Base-by-base conservation (phyloP, 2,888 invertebrate genomes). In the Eugnorisma glareosa region DNA sequence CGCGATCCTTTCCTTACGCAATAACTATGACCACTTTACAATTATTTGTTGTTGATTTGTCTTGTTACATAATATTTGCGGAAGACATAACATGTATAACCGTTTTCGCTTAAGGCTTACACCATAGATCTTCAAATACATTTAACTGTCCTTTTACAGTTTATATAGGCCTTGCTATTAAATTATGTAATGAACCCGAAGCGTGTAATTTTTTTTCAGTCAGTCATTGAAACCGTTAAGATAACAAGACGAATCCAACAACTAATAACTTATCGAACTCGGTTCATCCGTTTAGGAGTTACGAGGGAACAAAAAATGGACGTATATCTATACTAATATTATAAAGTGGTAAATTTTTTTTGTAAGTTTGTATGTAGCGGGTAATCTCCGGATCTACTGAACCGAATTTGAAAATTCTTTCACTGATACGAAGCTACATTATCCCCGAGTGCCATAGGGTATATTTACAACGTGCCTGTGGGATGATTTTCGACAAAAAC, bases 1-100 rank as follows among this genome's bases (percentile, higher is more conserved):
- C 84, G 85, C 85, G 69, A 84, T 75, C 63, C 66, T 72, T 61
- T 15, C 4, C 48, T 79, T 81, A 83, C 70, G 78, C 75, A 81
- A 83, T 81, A 68, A 51, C 57, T 75, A 61, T 69, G 51, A 72
- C 45, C 81, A 73, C 68, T 72, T 45, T 37, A 31, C 24, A 71
- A 24, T 2, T 76, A 78, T 76, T 59, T 51, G 48, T 48, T 72
- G 71, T n/a, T n/a, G 61, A 18, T 75, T 82, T 24, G 43, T n/a
- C 35, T 28, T 40, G 35, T 71, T 63, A 37, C n/a, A 28, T 80
- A 54, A 66, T 48, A 66, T 73, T 48, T 57, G 24, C 74, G 40
- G 74, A 28, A 35, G 64, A 40, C 45, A 40, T 54, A n/a, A n/a
- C n/a, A n/a, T n/a, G n/a, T n/a, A 31, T 28, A 18, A 64, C 31